Base-by-base conservation (phyloP, 2,888 invertebrate genomes). In the Hololepta plana region DNA sequence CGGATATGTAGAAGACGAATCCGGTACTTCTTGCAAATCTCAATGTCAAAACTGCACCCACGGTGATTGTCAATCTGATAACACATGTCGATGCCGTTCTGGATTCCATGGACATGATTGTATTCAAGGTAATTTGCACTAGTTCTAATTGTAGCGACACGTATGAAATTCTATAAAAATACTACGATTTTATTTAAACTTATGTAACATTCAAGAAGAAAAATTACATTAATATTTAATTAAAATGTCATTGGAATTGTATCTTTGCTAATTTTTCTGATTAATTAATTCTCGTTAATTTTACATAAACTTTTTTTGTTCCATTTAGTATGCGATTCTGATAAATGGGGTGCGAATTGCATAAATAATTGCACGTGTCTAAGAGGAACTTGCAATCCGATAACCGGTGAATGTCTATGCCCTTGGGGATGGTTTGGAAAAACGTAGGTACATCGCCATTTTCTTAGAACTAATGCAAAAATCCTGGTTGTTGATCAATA, bases 331-430 rank as follows among this genome's bases (percentile, higher is more conserved):
- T 82, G 82, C 44, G 65, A 67, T 20, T 51, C 57, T 25, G 67
- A 67, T 37, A 64, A 62, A 35, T 88, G 79, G 72, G 87, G 87
- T 2, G 61, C 68, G 12, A 68, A 69, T 38, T 88, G 88, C 46
- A 57, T 60, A 26, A 57, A 69, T 37, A 50, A 60, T 17, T 81
- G 81, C 46, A 53, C 59, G 26, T 81, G 81, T 43, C 49, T 52
- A 31, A 61, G 62, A 25, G 62, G 65, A 24, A 64, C 64, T 1
- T 80, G 80, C 44, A 64, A 73, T 38, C 62, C 70, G 3, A 44
- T 57, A 29, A 64, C 63, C 6, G 76, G 77, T 14, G 57, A 59
- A 27, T 77, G 77, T 44, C 57, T 59, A 29, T 77, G 77, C 50
- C 60, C 64, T 24, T 58, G 63, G 20, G 76, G 74, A 46, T 72